Evolutionary conservation across 2,797 vertebrate genomes (phyloP), one percentile per base, ranked within the genome.

Genomic region (Hydrolagus colliei): DNA sequence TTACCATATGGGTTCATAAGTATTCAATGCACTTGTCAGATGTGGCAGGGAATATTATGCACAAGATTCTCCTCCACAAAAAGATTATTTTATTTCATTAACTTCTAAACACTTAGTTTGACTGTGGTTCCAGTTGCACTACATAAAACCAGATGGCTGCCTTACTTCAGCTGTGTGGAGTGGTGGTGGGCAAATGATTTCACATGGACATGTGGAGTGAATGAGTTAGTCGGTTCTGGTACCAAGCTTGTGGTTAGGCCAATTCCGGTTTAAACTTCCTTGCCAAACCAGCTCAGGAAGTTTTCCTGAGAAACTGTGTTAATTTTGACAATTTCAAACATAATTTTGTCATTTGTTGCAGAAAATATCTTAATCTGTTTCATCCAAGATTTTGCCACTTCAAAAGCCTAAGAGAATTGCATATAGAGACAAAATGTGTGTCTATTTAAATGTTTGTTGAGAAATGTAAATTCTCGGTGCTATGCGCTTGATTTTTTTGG

Each of bases 231-330:
- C 59, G 11, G 52, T 61, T 77, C 52, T 77, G 75, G 59, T 59
- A 9, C 59, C 59, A 35, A 77, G 75, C 61, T 77, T 77, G 75
- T n/a, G 75, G 75, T 77, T 77, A 77, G 75, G 52, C 75, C 16
- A 52, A 77, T 77, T 77, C 75, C 75, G 75, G 75, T 41, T 77
- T 16, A 77, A 77, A 61, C 75, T 77, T 77, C 75, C 52, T 77
- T 18, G 61, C 75, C 41, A 77, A 77, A 61, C 75, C 75, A 77
- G 41, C 18, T 61, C 18, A 61, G 41, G 75, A 77, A 59, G 75
- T 20, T 77, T 77, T 77, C 75, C 75, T 77, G 75, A 61, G 75
- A 77, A 77, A 61, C 75, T 74, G 27, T 77, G 20, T 59, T 77
- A 77, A 20, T n/a, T 61, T 61, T 77, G 52, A 61, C 52, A 77